These are phyloP conservation scores for Ormia ochracea DNA, from an alignment of 2,888 invertebrate species.

Conservation along the genomic window DNA sequence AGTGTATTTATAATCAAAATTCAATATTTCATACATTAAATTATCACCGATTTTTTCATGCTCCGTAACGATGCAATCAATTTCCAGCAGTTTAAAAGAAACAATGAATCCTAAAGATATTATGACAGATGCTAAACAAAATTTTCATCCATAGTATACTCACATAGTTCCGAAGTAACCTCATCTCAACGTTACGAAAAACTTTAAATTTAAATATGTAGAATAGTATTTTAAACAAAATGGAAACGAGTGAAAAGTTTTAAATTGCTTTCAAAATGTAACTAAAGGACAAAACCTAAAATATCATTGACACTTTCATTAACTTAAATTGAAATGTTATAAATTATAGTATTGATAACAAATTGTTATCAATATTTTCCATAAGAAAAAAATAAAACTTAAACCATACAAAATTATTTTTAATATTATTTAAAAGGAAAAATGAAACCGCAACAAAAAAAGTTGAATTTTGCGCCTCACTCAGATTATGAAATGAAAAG, in stretches of 20 bases:
- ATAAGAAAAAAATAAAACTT: background rate
- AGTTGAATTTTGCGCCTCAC: too few species aligned
- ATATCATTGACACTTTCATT: slow-evolving; percentile 56
- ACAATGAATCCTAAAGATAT: slow-evolving; percentile 99
- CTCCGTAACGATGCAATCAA: slow-evolving; percentile 99
- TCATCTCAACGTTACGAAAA: slow-evolving; percentile 94
- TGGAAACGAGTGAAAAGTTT: slow-evolving; percentile 30
- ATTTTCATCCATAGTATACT: slow-evolving; percentile 98
- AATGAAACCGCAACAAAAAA: background rate
- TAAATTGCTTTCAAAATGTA: slow-evolving; percentile 46
- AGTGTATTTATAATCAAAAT: slow-evolving; percentile 16
- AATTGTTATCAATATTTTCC: background rate
- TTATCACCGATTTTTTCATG: slow-evolving; percentile 71
- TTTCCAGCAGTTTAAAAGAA: slow-evolving; percentile 98
- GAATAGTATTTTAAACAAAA: slow-evolving; percentile 14
- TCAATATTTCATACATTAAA: background rate
- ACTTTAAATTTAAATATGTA: slow-evolving; percentile 81
- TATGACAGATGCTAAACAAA: slow-evolving; percentile 99
- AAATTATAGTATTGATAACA: slow-evolving; percentile 39
- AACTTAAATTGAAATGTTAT: slow-evolving; percentile 27
- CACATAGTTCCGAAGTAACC: slow-evolving; percentile 91
- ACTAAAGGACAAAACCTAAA: slow-evolving; percentile 48
- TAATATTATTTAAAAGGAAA: too few species aligned
- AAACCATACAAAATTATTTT: too few species aligned
- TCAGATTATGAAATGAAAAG: background rate